These are phyloP conservation scores for Himalopsyche japonica DNA, from an alignment of 2,888 invertebrate species.

Conservation along the genomic window DNA sequence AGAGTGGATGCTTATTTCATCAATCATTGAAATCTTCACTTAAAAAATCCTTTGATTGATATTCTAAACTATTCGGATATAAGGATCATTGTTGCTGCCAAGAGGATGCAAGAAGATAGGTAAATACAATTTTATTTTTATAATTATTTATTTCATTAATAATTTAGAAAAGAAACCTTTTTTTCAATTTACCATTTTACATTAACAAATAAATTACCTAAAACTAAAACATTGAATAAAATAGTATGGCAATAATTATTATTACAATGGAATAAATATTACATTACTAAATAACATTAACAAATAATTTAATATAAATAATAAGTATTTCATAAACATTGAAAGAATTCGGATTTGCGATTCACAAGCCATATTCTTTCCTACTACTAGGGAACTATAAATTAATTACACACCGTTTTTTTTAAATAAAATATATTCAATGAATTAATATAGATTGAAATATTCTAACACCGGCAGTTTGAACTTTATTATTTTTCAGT, in stretches of 20 bases:
- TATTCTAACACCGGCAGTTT: neutral
- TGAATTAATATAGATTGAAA: neutral
- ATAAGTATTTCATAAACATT: neutral
- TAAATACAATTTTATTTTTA: neutral
- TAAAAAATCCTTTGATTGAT: no score
- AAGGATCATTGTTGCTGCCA: no score
- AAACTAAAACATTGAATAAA: constrained; percentile 13
- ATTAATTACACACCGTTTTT: neutral
- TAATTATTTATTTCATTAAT: neutral
- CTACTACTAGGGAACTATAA: neutral
- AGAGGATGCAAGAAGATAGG: neutral
- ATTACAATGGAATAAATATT: neutral
- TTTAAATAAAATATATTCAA: neutral
- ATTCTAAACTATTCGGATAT: no score
- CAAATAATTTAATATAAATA: constrained; percentile 11
- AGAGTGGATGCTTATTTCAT: no score
- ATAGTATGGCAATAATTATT: constrained; percentile 37
- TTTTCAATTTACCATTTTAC: neutral
- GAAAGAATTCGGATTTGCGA: neutral
- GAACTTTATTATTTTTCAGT: neutral
- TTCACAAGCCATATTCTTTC: neutral
- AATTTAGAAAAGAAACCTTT: neutral
- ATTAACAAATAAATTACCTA: neutral
- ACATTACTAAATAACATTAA: constrained; percentile 14
- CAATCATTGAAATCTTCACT: no score